phyloP scores from a whole-genome alignment of 1,140 invertebrate species.

The Drosophila chauvacae region DNA sequence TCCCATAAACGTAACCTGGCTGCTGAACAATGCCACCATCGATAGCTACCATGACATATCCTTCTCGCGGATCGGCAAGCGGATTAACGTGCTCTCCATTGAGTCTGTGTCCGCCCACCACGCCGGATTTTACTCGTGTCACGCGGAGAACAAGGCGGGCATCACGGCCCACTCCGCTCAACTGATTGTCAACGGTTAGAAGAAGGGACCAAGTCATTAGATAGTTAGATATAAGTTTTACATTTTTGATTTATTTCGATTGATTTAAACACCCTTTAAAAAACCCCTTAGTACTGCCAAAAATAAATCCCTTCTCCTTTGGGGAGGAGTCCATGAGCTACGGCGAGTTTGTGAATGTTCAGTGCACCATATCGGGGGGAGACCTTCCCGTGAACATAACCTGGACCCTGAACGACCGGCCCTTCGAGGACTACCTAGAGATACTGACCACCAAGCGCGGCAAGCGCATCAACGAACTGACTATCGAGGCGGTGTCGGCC shows the following conservation, averaged over 20 bases:
- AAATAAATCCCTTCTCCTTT: conserved; percentile 88
- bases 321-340: conserved; percentile 88
- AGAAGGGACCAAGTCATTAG: too few species aligned
- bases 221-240: conserved; percentile 16
- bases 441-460: conserved; percentile 88
- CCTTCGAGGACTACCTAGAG: conserved; percentile 85
- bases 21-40: conserved; percentile 86
- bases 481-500: conserved; percentile 90
- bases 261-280: conserved; percentile 13
- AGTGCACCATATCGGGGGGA: conserved; percentile 88
- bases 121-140: conserved; percentile 88
- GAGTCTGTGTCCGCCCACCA: conserved; percentile 85
- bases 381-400: conserved; percentile 88
- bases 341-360: conserved; percentile 89
- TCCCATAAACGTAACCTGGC: conserved; percentile 88
- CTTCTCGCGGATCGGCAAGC: conserved; percentile 86
- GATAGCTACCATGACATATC: conserved; percentile 85
- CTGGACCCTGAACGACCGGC: conserved; percentile 87
- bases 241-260: conserved; percentile 30
- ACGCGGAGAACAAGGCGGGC: conserved; percentile 89
- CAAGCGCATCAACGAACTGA: conserved; percentile 89
- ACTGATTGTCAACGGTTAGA: conserved; percentile 90
- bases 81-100: conserved; percentile 85
- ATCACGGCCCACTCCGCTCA: conserved; percentile 87
- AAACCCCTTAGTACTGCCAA: conserved; percentile 86